Conservation (phyloP, 2,797 vertebrate species). For the Enteromius paludinosus region DNA sequence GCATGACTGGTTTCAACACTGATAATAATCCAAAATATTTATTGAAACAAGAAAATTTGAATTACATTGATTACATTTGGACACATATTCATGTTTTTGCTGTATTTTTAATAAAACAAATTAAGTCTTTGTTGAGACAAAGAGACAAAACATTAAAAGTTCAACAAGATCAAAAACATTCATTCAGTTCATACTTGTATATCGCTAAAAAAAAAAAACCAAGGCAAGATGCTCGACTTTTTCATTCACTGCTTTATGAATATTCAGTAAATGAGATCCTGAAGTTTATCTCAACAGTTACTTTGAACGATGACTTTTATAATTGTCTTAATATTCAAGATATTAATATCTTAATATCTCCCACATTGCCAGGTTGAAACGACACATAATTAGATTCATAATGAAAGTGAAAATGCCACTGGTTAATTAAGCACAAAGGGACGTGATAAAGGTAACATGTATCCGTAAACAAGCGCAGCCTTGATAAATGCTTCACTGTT, state of each 20-base stretch:
- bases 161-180: neutral
- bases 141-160: no score
- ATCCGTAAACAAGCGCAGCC: constrained; percentile 74
- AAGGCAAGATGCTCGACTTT: neutral
- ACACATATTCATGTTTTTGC: neutral
- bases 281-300: constrained; percentile 9
- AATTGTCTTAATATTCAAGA: constrained; percentile 24
- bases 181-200: neutral
- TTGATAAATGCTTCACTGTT: constrained; percentile 51
- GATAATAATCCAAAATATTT: neutral
- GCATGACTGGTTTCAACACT: neutral
- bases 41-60: neutral
- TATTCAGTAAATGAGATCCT: neutral
- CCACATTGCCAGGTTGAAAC: constrained; percentile 6
- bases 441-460: constrained; percentile 74
- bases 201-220: no score
- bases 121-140: neutral
- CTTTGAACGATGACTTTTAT: constrained; percentile 13
- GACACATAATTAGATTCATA: constrained; percentile 80
- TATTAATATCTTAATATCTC: constrained; percentile 30
- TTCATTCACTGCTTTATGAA: neutral
- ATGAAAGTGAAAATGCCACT: constrained; percentile 76
- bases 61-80: neutral
- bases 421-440: constrained; percentile 83
- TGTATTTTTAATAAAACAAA: no score